Evolutionary conservation across 2,113 vertebrate species (phyloP).

Genomic region (Thalassoma bifasciatum): DNA sequence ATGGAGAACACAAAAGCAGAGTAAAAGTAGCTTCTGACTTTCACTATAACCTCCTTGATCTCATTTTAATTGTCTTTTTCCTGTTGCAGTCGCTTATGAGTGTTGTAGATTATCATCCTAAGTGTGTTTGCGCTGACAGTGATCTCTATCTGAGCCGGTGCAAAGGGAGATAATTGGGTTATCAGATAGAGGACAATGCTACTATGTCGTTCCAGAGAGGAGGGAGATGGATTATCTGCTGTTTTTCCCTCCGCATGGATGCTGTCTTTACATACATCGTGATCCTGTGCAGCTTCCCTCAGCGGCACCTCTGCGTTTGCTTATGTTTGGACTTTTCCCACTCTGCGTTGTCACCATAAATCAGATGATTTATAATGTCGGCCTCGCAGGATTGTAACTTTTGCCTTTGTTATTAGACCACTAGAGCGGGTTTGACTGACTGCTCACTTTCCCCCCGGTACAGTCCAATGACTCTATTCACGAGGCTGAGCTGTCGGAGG

Average conservation of each 20-base stretch:
- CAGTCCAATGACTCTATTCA: constrained; percentile 59
- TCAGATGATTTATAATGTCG: constrained; percentile 79
- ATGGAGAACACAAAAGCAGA: constrained; percentile 33
- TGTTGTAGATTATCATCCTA: constrained; percentile 59
- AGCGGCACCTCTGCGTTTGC: constrained; percentile 69
- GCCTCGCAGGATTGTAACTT: constrained; percentile 72
- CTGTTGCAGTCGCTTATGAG: constrained; percentile 53
- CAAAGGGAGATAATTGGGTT: constrained; percentile 72
- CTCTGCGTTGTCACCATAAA: constrained; percentile 77
- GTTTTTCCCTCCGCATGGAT: background rate
- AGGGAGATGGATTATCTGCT: constrained; percentile 59
- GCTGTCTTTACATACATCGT: constrained; percentile 48
- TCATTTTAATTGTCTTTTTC: constrained; percentile 53
- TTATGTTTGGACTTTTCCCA: constrained; percentile 78
- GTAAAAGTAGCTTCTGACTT: constrained; percentile 26
- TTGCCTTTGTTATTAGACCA: constrained; percentile 71
- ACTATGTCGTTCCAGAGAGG: constrained; percentile 31
- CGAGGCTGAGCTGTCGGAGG: constrained; percentile 28
- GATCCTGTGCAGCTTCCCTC: constrained; percentile 55
- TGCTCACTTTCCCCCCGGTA: constrained; percentile 56
- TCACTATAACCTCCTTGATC: constrained; percentile 23
- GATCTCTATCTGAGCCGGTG: constrained; percentile 63
- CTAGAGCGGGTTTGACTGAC: constrained; percentile 71
- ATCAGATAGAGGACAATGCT: constrained; percentile 68
- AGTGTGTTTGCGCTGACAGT: constrained; percentile 64